Evolutionary conservation across 2,888 invertebrate species (phyloP), one percentile per base, ranked within the genome.

Genomic region (Drosophila paucipuncta): DNA sequence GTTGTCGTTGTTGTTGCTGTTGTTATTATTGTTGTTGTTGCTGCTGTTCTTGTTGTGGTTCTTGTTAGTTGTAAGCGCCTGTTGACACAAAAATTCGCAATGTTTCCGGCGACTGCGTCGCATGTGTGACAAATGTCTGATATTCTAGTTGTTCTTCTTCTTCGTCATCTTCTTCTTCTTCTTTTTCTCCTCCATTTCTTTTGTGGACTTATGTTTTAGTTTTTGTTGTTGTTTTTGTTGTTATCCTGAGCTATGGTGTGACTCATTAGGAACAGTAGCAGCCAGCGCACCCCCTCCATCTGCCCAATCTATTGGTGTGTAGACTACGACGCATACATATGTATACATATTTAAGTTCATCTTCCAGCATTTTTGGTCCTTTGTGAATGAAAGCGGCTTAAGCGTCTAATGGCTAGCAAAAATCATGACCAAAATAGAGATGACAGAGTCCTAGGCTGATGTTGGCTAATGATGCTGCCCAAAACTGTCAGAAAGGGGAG

Each of bases 121-220:
- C 87, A 85, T 89, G 89, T 89, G 85, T 89, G 87, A 85, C 85
- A 85, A 85, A 89, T 85, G 89, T 82, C 76, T 75, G 66, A 80
- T 76, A 82, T 80, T 82, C 68, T 58, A 61, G 49, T 35, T 55
- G 22, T 39, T 49, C 31, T 55, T 62, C 59, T 65, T 52, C 67
- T 66, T 62, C 62, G 59, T 55, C 9, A 25, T 25, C 30, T 25
- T 68, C 2, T 25, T 30, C 16, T n/a, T 33, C 0, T 49, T 22
- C 9, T 22, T 4, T 35, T 4, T 31, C 2, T 35, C 37, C 0
- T 16, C 9, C 25, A 25, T 47, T 47, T 47, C 13, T 16, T 25
- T 47, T 47, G 22, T 22, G 13, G 43, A 22, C 47, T 47, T 47
- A 13, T 47, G 47, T 22, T 22, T 25, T 16, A 25, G 35, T 31